A percentile compares a stretch with the other conserved stretches of the same genome.
These are phyloP conservation scores for Agrotis exclamationis DNA, from an alignment of 2,888 invertebrate genomes.

Conservation along the genomic window DNA sequence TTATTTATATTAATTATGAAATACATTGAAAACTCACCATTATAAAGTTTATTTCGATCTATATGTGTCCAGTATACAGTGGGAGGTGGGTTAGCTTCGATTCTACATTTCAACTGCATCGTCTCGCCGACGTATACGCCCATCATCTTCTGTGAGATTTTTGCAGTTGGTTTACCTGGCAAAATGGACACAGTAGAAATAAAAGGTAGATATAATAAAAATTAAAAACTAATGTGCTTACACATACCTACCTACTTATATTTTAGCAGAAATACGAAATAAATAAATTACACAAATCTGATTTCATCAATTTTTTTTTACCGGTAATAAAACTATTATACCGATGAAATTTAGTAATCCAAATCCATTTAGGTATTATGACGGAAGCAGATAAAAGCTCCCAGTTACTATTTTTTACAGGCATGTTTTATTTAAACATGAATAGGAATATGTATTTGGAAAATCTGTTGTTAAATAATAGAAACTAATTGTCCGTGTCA, in stretches of 20 bases:
- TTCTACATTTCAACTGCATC: conserved; percentile 92
- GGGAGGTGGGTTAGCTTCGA: conserved; percentile 94
- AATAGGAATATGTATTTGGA: neutral
- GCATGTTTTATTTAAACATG: neutral
- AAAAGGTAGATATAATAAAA: too few relatives aligned
- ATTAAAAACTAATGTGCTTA: too few relatives aligned
- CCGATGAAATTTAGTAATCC: conserved; percentile 22
- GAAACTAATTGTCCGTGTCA: neutral
- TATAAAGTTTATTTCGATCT: conserved; percentile 91
- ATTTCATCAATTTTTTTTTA: too few relatives aligned
- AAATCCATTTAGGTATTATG: conserved; percentile 16
- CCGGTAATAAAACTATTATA: conserved; percentile 1
- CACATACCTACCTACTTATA: neutral
- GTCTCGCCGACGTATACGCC: conserved; percentile 93
- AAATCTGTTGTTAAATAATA: conserved; percentile 18
- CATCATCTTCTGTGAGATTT: conserved; percentile 93
- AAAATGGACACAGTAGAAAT: neutral
- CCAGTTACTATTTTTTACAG: conserved; percentile 11
- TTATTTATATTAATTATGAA: too few relatives aligned
- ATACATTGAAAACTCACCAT: conserved; percentile 83
- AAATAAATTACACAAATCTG: conserved; percentile 1
- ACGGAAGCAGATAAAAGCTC: conserved; percentile 1
- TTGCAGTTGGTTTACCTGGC: conserved; percentile 94
- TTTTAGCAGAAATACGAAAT: neutral
- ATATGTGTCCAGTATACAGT: conserved; percentile 94